Evolutionary conservation across 1,140 invertebrate genomes (phyloP).

Genomic region (Drosophila setifemur): DNA sequence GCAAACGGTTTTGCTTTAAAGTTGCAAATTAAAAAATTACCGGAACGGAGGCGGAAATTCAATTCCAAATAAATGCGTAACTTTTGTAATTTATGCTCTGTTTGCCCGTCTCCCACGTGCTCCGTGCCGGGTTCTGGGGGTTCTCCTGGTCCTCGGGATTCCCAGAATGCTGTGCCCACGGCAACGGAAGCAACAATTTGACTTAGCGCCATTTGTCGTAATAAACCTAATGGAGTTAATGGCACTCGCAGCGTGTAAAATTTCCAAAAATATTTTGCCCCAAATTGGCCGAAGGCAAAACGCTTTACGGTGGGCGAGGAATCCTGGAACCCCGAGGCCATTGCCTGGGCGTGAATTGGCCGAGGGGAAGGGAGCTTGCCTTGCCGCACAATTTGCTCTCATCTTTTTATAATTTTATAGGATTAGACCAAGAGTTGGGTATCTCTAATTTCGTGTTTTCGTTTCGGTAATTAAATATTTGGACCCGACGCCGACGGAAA

Average conservation of each 20-base stretch:
- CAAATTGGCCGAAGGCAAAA: slow-evolving; percentile 30
- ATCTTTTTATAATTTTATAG: slow-evolving; percentile 48
- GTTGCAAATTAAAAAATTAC: slow-evolving; percentile 25
- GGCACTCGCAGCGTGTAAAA: slow-evolving; percentile 52
- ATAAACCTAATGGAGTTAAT: slow-evolving; percentile 69
- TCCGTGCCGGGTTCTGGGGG: too few species aligned
- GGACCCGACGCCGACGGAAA: too few species aligned
- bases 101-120: too few species aligned
- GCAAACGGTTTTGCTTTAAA: slow-evolving; percentile 28
- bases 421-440: slow-evolving; percentile 22
- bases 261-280: slow-evolving; percentile 54
- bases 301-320: not conserved
- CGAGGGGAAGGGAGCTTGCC: not conserved
- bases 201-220: slow-evolving; percentile 56
- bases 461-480: slow-evolving; percentile 52
- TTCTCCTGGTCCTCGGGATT: not conserved
- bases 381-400: slow-evolving; percentile 40
- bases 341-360: slow-evolving; percentile 1
- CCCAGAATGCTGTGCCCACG: not conserved
- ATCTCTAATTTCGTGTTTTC: slow-evolving; percentile 40
- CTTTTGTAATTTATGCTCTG: slow-evolving; percentile 62
- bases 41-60: slow-evolving; percentile 50
- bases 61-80: slow-evolving; percentile 61
- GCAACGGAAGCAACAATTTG: slow-evolving; percentile 65
- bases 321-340: not conserved